Evolutionary conservation across 2,888 invertebrate genomes (phyloP).

Genomic region (Rhaphigaster nebulosa): DNA sequence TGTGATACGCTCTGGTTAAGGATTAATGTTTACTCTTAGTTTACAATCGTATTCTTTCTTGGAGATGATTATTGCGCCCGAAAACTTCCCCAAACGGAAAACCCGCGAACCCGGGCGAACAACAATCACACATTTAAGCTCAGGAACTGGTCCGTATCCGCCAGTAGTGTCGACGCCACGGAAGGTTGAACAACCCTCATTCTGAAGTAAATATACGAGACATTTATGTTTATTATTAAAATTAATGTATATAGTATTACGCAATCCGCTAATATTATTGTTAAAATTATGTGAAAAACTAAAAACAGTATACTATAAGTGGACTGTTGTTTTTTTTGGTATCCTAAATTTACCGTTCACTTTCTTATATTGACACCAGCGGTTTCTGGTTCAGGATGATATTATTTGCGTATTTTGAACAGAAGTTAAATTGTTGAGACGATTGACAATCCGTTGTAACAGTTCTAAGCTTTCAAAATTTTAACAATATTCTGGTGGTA

Average conservation of each 20-base stretch:
- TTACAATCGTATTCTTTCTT: neutral
- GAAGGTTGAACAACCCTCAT: neutral
- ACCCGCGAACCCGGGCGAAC: neutral
- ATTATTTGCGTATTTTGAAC: no score
- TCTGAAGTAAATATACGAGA: neutral
- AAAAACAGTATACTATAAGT: no score
- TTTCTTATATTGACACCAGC: no score
- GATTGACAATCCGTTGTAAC: no score
- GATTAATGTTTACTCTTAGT: neutral
- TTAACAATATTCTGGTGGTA: no score
- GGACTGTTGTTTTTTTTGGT: no score
- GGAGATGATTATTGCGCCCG: neutral
- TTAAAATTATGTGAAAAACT: neutral
- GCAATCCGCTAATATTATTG: neutral
- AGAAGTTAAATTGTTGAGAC: no score
- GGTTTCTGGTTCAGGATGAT: neutral
- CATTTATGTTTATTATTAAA: neutral
- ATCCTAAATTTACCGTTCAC: no score
- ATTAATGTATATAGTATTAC: neutral
- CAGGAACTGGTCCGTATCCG: neutral
- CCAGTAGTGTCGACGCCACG: neutral
- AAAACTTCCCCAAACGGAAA: slow-evolving; percentile 13
- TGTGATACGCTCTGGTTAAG: neutral
- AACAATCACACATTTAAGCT: neutral
- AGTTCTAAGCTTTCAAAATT: no score